Base-by-base conservation (phyloP, 1,140 invertebrate species). In the Halesus radiatus region DNA sequence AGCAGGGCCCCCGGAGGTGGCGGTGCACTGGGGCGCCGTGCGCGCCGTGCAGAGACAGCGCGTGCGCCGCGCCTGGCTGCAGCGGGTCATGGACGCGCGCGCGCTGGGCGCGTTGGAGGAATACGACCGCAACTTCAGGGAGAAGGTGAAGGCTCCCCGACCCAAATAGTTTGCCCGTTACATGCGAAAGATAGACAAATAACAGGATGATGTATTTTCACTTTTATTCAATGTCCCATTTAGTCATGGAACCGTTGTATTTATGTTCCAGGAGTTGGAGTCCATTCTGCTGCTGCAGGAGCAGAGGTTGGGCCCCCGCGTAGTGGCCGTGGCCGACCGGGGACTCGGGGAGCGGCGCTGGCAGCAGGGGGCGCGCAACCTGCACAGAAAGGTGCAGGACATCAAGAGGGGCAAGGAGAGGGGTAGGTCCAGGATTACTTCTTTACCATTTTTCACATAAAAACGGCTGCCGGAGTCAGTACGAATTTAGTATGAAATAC, bases 11-110 rank as follows among this genome's bases (percentile, higher is more conserved):
- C 66, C 66, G 4, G 66, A 70, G 22, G 66, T 70, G 66, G 70
- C 53, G 2, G 70, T 56, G 13, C 70, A 74, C 70, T 53, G 53
- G 70, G 70, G 70, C 1, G 70, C 70, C 1, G 70, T 74, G 52
- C 70, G 50, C 22, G 50, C 70, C 16, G 70, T 74, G 70, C 70
- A 74, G 52, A 74, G 70, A n/a, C 70, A 74, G 50, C 50, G 70
- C 50, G 70, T 56, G 23, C 22, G 70, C 6, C 50, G 70, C 1
- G 70, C 50, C 0, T 74, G 70, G 70, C 52, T 74, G 22, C 18
- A 53, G 20, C 50, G 70, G 4, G 70, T 32, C 2, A 74, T 74
- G 50, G 53, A 74, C 53, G 70, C 52, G 4, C 16, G 20, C 50
- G 23, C 26, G 15, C 22, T 74, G 10, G 53, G 18, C 1, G 13